Base-by-base conservation (phyloP, 2,113 vertebrate genomes). In the Todiramphus saurophagus region DNA sequence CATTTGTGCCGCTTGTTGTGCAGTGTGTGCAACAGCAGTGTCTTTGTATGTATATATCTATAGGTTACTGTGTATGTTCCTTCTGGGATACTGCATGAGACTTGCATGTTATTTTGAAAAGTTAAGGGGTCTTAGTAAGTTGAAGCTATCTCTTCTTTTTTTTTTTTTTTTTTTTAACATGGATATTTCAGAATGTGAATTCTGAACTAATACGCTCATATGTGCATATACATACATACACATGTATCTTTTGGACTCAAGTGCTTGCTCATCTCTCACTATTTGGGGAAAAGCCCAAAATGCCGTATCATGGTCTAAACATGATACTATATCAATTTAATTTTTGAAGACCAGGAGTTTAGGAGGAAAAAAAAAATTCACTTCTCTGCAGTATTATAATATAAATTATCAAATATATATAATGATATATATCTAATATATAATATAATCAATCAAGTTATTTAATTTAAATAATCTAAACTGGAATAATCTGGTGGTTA, bases 81-180 rank as follows among this genome's bases (percentile, higher is more conserved):
- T 79, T 91, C 87, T 73, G 93, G 87, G 91, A 89, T 93, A 70
- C 87, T 94, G 94, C 93, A 85, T 91, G 93, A 89, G 53, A 58
- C 35, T 73, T 96, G 84, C 70, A 62, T 82, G 83, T n/a, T 68
- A 24, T 51, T 87, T 51, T 41, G 16, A 23, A 50, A 66, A 53
- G 19, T 39, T 72, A 14, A 35, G 24, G 44, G 8, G 14, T 76
- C 53, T 79, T 55, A 46, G 35, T 62, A 56, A 87, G 25, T n/a
- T 8, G 1, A 88, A 80, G 20, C 28, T 74, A 4, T 79, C 48
- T 55, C 23, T 69, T 79, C 84, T 83, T 48, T 48, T 51, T 51
- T 24, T 51, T 79, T 87, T 83, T 48, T 48, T 51, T 51, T 24
- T 51, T 51, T 85, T 76, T 56, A 64, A 68, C 43, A 5, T 19